Percentiles rank a stretch among this genome's conserved stretches.
Conservation (phyloP, 1,140 invertebrate genomes). For the Vollenhovia emeryi region DNA sequence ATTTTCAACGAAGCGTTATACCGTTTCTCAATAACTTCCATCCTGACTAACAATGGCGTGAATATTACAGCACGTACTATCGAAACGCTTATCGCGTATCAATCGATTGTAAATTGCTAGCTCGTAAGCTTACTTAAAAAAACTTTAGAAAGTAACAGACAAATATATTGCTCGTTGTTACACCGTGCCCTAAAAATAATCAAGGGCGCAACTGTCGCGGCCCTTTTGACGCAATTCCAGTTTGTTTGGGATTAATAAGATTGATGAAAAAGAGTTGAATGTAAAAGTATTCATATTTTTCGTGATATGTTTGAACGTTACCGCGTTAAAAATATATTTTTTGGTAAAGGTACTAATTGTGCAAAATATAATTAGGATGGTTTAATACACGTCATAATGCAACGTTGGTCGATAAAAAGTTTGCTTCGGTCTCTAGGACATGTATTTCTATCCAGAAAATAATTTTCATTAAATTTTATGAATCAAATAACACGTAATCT, state of each 20-base stretch:
- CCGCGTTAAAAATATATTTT: neutral
- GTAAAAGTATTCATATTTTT: neutral
- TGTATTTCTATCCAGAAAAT: neutral
- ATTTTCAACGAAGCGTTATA: neutral
- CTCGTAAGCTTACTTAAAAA: neutral
- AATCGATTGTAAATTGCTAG: neutral
- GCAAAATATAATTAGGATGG: neutral
- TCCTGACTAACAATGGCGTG: neutral
- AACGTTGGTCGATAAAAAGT: neutral
- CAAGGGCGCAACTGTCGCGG: neutral
- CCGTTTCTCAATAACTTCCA: neutral
- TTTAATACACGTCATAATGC: neutral
- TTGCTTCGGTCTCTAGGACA: neutral
- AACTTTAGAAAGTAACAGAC: neutral
- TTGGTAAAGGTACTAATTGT: neutral
- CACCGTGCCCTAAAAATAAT: neutral
- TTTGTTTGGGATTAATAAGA: neutral
- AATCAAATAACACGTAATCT: slow-evolving; percentile 12
- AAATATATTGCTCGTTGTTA: neutral
- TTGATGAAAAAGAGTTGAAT: neutral
- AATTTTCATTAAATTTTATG: slow-evolving; percentile 4
- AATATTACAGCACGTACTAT: neutral
- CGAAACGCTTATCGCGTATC: neutral
- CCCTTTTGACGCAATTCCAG: neutral
- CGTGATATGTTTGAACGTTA: neutral